Base-by-base conservation (phyloP, 1,140 invertebrate genomes). In the Hypsibius dujardini region DNA sequence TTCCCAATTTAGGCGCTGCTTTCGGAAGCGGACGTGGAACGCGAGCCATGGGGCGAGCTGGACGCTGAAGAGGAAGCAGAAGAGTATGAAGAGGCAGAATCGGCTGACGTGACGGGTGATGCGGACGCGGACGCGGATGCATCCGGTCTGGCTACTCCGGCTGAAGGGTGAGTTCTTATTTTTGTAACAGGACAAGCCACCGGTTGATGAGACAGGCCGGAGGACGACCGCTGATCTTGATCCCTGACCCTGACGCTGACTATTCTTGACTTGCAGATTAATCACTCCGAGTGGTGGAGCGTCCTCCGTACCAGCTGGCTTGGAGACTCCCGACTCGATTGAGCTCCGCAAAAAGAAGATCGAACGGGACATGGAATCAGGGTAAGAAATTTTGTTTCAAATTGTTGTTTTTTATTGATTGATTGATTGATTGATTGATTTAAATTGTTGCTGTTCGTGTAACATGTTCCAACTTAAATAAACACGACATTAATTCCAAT, bases 311-410 rank as follows among this genome's bases (percentile, higher is more conserved):
- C 92, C 93, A 40, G 87, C 90, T 67, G 95, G 95, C 70, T 84
- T 97, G 76, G 95, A 98, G 82, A 99, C 95, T 0, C 95, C 95
- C 1, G 95, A 98, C 77, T 92, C 92, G 70, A 98, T 99, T 78
- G 95, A 99, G 80, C 82, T 99, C 50, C 83, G 95, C 70, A 99
- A 99, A 82, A 89, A 90, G 79, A 92, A 95, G 76, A 92, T 96
- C 72, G 95, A 97, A 80, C 89, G 87, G 71, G 93, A 96, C 80
- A 93, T 95, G 87, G 95, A 97, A 79, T 76, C 78, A 70, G 90
- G 90, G 86, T 87, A 80, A 78, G 79, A n/a, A n/a, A n/a, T n/a
- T n/a, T n/a, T n/a, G n/a, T n/a, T n/a, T n/a, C n/a, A n/a, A n/a
- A n/a, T n/a, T n/a, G n/a, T n/a, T n/a, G n/a, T n/a, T n/a, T n/a